Conservation (phyloP, 2,797 vertebrate genomes). For the Lateolabrax maculatus region DNA sequence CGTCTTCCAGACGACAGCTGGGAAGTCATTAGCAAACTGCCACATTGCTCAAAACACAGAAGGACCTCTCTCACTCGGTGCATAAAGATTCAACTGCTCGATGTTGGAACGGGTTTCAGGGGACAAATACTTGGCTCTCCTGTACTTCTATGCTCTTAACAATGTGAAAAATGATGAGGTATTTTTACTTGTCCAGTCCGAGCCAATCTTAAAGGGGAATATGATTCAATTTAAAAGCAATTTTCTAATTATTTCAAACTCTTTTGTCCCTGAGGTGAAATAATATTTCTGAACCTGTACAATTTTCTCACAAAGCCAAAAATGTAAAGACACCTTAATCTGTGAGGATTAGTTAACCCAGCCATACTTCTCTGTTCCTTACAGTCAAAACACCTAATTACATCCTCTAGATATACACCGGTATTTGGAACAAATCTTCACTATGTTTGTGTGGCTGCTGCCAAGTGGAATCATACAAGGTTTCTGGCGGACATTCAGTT, state of each 20-base stretch:
- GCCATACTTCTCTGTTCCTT: not conserved
- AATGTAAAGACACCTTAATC: not conserved
- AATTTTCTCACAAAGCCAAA: not conserved
- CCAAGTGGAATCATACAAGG: not conserved
- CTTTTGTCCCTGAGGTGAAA: not conserved
- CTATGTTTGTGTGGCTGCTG: not conserved
- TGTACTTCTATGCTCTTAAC: no score
- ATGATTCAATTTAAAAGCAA: not conserved
- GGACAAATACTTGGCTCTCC: slow-evolving; percentile 7
- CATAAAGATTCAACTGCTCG: slow-evolving; percentile 18
- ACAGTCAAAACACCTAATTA: slow-evolving; percentile 2
- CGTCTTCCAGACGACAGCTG: slow-evolving; percentile 72
- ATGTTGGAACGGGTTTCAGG: not conserved
- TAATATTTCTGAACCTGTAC: not conserved
- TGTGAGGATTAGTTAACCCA: not conserved
- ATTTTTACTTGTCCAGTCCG: not conserved
- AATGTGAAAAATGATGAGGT: slow-evolving; percentile 15
- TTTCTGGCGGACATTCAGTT: slow-evolving; percentile 1
- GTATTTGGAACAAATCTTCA: not conserved
- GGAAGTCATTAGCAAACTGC: slow-evolving; percentile 66
- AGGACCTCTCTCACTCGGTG: slow-evolving; percentile 22
- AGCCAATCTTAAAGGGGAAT: not conserved
- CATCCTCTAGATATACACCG: not conserved
- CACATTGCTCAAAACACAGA: slow-evolving; percentile 60
- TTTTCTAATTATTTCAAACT: not conserved